phyloP scores from a whole-genome alignment of 2,797 vertebrate genomes.

The Mormyrops attenuatus region DNA sequence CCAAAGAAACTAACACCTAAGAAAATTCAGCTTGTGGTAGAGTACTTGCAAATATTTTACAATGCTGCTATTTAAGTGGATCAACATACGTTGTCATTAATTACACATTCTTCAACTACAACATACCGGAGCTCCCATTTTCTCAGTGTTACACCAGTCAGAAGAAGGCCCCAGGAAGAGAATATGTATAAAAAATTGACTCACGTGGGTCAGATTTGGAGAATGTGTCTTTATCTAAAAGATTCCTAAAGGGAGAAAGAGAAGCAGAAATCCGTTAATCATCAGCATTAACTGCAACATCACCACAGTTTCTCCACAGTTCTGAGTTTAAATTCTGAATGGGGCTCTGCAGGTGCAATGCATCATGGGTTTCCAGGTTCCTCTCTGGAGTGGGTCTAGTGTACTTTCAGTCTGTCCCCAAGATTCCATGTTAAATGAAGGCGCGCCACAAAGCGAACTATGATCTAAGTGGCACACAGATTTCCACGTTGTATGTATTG shows the following conservation, averaged over 20 bases:
- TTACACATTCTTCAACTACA: not conserved
- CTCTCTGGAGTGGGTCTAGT: not conserved
- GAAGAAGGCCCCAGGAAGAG: not conserved
- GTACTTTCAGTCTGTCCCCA: not conserved
- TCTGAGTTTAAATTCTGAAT: not conserved
- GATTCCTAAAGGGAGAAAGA: slow-evolving; percentile 65
- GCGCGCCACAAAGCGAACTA: not conserved
- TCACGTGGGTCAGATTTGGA: slow-evolving; percentile 94
- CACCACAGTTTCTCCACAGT: not conserved
- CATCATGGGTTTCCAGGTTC: not conserved
- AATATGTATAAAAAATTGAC: slow-evolving; percentile 39
- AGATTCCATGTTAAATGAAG: not conserved
- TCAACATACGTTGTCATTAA: not conserved
- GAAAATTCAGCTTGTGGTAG: not conserved
- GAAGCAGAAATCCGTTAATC: not conserved
- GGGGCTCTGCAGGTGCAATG: not conserved
- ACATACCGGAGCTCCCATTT: not conserved
- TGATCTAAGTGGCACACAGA: not conserved
- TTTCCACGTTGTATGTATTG: not conserved
- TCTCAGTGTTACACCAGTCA: not conserved
- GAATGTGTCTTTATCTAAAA: slow-evolving; percentile 92
- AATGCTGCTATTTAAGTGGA: not conserved
- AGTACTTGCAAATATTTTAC: not conserved
- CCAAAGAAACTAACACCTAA: not conserved
- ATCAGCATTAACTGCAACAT: not conserved